Evolutionary conservation across 2,113 vertebrate species (phyloP).

Genomic region (Notechis scutatus): DNA sequence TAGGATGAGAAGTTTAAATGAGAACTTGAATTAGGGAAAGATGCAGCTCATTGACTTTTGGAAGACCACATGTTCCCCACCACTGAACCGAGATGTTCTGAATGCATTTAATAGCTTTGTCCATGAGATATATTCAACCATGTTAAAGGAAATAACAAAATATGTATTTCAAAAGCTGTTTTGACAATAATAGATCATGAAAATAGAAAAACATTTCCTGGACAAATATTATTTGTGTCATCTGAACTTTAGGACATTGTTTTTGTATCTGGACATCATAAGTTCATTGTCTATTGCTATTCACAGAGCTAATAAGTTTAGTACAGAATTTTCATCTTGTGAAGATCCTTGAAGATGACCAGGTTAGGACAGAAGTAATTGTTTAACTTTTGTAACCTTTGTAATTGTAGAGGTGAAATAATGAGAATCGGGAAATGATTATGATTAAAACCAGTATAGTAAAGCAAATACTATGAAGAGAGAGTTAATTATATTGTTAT

Average conservation of each 20-base stretch:
- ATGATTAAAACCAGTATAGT: not conserved
- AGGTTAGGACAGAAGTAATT: not conserved
- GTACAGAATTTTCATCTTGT: not conserved
- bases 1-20: not conserved
- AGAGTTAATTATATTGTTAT: not conserved
- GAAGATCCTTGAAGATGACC: not conserved
- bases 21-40: not conserved
- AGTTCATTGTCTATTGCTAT: conserved; percentile 2
- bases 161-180: conserved; percentile 18
- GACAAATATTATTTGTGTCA: not conserved
- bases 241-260: not conserved
- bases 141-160: not conserved
- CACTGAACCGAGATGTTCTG: not conserved
- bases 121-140: not conserved
- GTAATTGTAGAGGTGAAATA: not conserved
- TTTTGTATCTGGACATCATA: not conserved
- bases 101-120: not conserved
- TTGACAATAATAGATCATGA: conserved; percentile 19
- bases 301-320: not conserved
- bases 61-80: not conserved
- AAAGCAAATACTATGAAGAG: not conserved
- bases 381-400: not conserved
- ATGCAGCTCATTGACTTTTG: not conserved
- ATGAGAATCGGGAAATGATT: not conserved
- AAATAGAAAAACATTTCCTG: conserved; percentile 20